Percentiles rank a stretch among this genome's conserved stretches.
Evolutionary conservation across 2,888 invertebrate species (phyloP).

Genomic region (Mesopsocus fuscifrons): DNA sequence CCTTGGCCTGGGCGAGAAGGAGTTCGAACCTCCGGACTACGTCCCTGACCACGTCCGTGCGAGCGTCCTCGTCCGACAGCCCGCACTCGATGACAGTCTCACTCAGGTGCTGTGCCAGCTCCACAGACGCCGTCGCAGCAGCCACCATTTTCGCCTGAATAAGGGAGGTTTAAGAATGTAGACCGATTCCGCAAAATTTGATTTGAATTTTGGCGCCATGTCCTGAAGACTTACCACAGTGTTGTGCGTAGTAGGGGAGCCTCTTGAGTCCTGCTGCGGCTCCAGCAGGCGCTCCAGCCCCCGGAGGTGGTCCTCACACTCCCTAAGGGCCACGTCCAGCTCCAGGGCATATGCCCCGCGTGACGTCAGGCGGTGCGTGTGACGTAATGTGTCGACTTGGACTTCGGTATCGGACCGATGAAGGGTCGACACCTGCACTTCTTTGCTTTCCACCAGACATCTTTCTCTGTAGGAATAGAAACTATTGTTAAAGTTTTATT

Average conservation of each 20-base stretch:
- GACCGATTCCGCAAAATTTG: neutral
- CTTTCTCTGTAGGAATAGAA: slow-evolving; percentile 19
- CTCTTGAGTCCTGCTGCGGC: too few species aligned
- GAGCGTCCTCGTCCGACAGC: slow-evolving; percentile 16
- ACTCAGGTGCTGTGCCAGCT: slow-evolving; percentile 62
- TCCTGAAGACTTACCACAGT: slow-evolving; percentile 3
- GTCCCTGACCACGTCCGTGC: slow-evolving; percentile 19
- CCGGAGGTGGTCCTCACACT: slow-evolving; percentile 46
- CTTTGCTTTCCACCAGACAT: slow-evolving; percentile 31
- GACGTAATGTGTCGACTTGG: slow-evolving; percentile 60
- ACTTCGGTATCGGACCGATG: slow-evolving; percentile 56
- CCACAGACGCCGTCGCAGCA: slow-evolving; percentile 60
- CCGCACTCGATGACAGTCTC: slow-evolving; percentile 49
- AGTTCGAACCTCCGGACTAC: slow-evolving; percentile 35
- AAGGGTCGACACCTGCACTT: slow-evolving; percentile 51
- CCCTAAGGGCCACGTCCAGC: slow-evolving; percentile 48
- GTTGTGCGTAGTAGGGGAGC: neutral
- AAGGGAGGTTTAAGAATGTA: too few species aligned
- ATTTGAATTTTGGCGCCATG: too few species aligned
- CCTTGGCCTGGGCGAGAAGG: slow-evolving; percentile 46
- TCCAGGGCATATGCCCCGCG: slow-evolving; percentile 68
- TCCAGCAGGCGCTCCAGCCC: slow-evolving; percentile 43
- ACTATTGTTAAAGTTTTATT: too few species aligned
- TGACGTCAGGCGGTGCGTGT: slow-evolving; percentile 33
- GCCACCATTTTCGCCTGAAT: slow-evolving; percentile 47